Conservation (phyloP, 2,113 vertebrate genomes). For the Rattus rattus region DNA sequence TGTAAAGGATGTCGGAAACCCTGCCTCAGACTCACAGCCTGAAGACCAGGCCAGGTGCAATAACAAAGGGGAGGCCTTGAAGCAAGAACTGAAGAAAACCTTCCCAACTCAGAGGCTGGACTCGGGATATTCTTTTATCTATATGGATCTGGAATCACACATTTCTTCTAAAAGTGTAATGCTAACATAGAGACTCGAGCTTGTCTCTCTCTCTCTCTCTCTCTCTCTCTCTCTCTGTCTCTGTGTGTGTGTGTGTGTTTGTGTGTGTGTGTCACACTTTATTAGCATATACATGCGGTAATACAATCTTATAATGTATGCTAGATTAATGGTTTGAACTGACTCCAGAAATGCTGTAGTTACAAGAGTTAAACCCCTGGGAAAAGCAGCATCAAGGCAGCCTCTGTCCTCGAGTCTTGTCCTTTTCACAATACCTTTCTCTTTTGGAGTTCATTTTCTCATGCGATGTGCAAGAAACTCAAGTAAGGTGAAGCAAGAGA, state of each 20-base stretch:
- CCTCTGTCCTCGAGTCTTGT: fast-evolving
- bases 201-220: no score
- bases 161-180: not conserved
- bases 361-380: not conserved
- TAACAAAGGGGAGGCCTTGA: not conserved
- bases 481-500: not conserved
- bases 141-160: not conserved
- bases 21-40: not conserved
- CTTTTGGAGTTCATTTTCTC: not conserved
- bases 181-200: no score
- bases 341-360: not conserved
- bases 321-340: not conserved
- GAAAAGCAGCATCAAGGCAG: not conserved
- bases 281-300: not conserved
- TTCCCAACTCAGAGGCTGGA: not conserved
- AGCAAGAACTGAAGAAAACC: not conserved
- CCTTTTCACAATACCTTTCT: fast-evolving
- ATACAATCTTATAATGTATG: not conserved
- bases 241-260: no score
- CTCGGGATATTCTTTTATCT: not conserved
- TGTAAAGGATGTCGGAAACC: not conserved
- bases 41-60: not conserved
- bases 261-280: not conserved
- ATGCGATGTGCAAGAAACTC: not conserved
- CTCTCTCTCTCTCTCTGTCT: no score